Evolutionary conservation across 2,888 invertebrate genomes (phyloP).

Genomic region (Ectemnius cavifrons): DNA sequence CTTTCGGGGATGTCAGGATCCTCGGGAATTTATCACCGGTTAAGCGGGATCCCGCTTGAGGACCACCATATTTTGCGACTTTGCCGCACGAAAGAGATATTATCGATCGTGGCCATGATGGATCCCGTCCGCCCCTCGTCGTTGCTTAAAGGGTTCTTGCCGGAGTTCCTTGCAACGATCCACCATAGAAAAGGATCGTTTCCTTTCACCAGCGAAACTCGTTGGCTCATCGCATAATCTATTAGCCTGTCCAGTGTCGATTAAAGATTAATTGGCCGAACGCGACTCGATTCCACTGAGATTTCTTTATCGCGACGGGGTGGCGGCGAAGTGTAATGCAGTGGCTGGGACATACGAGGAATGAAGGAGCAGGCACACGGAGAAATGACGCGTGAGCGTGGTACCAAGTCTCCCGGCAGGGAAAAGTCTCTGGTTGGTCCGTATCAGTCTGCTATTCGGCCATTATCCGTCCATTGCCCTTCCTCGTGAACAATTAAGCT

Average conservation of each 20-base stretch:
- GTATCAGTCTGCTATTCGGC: constrained; percentile 40
- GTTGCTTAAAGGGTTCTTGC: constrained; percentile 2
- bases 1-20: constrained; percentile 54
- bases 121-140: constrained; percentile 10
- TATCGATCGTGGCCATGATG: constrained; percentile 23
- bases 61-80: constrained; percentile 19
- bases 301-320: background rate
- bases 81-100: constrained; percentile 31
- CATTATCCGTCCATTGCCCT: constrained; percentile 57
- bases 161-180: background rate
- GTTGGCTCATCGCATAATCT: too few relatives aligned
- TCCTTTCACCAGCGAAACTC: too few relatives aligned
- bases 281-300: too few relatives aligned
- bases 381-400: constrained; percentile 29
- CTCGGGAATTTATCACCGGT: constrained; percentile 70
- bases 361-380: constrained; percentile 23
- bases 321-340: background rate
- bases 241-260: too few relatives aligned
- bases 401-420: constrained; percentile 13
- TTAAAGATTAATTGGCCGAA: too few relatives aligned
- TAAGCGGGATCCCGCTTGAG: constrained; percentile 53
- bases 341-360: background rate
- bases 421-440: constrained; percentile 26
- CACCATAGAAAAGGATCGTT: too few relatives aligned
- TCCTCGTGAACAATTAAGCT: constrained; percentile 47